phyloP scores from a whole-genome alignment of 2,797 vertebrate species.

The Scolopax bukidnonensis region DNA sequence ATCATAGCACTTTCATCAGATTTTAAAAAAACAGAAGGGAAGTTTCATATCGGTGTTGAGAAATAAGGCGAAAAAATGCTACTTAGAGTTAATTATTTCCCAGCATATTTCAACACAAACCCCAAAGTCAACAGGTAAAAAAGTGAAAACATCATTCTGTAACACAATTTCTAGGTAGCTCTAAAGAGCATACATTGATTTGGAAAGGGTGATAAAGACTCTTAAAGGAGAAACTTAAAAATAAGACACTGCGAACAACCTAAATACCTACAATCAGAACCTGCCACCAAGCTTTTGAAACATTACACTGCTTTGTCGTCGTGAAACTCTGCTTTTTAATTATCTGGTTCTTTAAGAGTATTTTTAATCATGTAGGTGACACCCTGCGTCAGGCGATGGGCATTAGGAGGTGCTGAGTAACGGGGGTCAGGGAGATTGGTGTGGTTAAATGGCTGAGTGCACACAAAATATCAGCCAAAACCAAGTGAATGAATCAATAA shows the following conservation, averaged over 20 bases:
- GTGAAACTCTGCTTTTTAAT: not conserved
- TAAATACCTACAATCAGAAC: not conserved
- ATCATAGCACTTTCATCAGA: not conserved
- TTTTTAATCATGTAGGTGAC: not conserved
- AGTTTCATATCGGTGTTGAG: not conserved
- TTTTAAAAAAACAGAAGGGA: not conserved
- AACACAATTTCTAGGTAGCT: slow-evolving; percentile 11
- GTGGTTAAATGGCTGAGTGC: not conserved
- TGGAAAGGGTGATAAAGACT: not conserved
- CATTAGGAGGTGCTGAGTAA: not conserved
- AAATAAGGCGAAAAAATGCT: not conserved
- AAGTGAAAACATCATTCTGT: not conserved
- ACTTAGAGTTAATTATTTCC: slow-evolving; percentile 6
- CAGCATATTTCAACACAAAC: not conserved
- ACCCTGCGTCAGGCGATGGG: not conserved
- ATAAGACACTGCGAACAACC: not conserved
- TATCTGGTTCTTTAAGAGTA: not conserved
- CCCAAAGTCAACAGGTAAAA: slow-evolving; percentile 19
- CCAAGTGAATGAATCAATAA: not conserved
- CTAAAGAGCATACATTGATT: not conserved
- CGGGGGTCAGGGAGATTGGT: not conserved
- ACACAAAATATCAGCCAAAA: not conserved
- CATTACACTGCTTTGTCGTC: not conserved
- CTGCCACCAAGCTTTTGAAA: not conserved
- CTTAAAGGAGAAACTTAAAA: not conserved